Evolutionary conservation across 2,888 invertebrate species (phyloP).

Genomic region (Calameuta filiformis): DNA sequence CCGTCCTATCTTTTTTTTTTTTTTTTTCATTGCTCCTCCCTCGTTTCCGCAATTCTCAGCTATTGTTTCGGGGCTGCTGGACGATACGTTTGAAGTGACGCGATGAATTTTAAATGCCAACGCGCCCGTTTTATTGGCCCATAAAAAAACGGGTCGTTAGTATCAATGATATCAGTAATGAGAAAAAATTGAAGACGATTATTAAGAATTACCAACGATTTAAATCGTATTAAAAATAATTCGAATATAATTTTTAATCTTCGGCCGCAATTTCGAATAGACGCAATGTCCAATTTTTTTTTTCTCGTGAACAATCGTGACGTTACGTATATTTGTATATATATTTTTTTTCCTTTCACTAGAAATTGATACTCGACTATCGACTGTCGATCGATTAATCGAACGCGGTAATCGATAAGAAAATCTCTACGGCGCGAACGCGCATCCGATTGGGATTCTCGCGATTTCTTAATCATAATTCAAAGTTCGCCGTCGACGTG

Average conservation of each 20-base stretch:
- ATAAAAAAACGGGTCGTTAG: background rate
- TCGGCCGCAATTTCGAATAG: background rate
- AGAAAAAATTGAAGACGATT: background rate
- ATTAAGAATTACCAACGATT: background rate
- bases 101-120: background rate
- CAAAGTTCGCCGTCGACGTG: too few relatives aligned
- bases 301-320: too few relatives aligned
- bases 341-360: too few relatives aligned
- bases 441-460: too few relatives aligned
- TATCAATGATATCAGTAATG: background rate
- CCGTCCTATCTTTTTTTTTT: background rate
- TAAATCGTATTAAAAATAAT: background rate
- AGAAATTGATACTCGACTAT: too few relatives aligned
- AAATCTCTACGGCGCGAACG: too few relatives aligned
- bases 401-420: too few relatives aligned
- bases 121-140: background rate
- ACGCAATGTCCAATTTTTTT: too few relatives aligned
- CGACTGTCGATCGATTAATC: too few relatives aligned
- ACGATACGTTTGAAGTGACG: background rate
- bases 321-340: too few relatives aligned
- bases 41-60: background rate
- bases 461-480: too few relatives aligned
- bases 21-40: background rate
- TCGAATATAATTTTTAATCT: background rate
- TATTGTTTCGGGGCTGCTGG: too few relatives aligned